Evolutionary conservation across 2,888 invertebrate species (phyloP).

Genomic region (Catocala sponsa): DNA sequence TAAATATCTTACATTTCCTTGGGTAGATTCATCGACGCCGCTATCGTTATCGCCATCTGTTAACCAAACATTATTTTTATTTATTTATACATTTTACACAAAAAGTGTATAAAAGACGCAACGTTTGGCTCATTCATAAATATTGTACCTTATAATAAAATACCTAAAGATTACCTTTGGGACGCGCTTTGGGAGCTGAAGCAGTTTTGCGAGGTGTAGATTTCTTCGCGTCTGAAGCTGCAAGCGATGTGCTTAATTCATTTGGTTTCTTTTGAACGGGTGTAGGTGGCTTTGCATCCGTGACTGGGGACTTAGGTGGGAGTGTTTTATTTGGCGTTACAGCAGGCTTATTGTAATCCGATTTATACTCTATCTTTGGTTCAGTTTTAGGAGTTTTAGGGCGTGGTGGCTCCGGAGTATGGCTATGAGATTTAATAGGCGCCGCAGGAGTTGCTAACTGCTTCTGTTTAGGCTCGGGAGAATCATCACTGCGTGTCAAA

Average conservation of each 20-base stretch:
- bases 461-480: conserved; percentile 78
- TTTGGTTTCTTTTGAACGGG: conserved; percentile 73
- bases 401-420: conserved; percentile 71
- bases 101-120: not conserved
- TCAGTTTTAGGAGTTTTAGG: conserved; percentile 79
- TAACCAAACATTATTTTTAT: conserved; percentile 54
- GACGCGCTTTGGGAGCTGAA: conserved; percentile 79
- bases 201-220: conserved; percentile 78
- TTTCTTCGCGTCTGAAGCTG: conserved; percentile 70
- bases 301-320: conserved; percentile 68
- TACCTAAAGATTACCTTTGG: conserved; percentile 76
- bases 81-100: conserved; percentile 4
- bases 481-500: conserved; percentile 83
- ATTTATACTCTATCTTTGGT: conserved; percentile 59
- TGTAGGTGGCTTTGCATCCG: conserved; percentile 67
- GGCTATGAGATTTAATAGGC: conserved; percentile 67
- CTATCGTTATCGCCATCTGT: conserved; percentile 95
- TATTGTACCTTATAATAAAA: not conserved
- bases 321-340: conserved; percentile 62
- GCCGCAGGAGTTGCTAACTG: conserved; percentile 57
- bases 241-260: conserved; percentile 71
- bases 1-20: conserved; percentile 91
- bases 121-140: conserved; percentile 67
- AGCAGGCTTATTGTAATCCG: conserved; percentile 51
- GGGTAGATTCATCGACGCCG: conserved; percentile 94